A percentile compares a stretch with the other conserved stretches of the same genome.
Conservation (phyloP, 2,113 vertebrate genomes). For the Hemibagrus wyckioides region DNA sequence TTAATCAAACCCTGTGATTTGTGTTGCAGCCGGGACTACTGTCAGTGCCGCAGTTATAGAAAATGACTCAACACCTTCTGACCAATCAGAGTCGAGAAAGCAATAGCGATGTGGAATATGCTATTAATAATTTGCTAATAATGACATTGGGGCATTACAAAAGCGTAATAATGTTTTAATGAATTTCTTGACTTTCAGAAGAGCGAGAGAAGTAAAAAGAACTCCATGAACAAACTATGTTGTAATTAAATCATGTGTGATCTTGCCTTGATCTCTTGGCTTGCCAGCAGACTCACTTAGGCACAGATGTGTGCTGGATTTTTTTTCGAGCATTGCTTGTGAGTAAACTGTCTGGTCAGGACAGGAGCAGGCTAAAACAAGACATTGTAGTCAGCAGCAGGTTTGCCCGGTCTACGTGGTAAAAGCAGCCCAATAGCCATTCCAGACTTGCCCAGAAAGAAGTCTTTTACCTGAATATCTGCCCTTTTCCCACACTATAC, state of each 20-base stretch:
- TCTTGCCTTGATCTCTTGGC: neutral
- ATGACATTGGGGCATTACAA: neutral
- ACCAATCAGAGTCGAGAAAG: neutral
- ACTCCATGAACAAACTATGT: neutral
- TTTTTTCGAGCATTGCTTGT: neutral
- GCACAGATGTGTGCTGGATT: neutral
- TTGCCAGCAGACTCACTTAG: neutral
- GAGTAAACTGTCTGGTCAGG: neutral
- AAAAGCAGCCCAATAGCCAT: neutral
- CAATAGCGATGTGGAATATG: neutral
- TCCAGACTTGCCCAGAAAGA: constrained; percentile 13
- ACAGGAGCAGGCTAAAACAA: neutral
- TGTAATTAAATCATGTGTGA: neutral
- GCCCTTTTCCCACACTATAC: neutral
- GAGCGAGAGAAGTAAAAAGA: neutral
- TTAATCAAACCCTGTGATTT: neutral
- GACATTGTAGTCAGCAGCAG: neutral
- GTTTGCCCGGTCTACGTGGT: neutral
- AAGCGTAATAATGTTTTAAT: neutral
- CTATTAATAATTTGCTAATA: neutral
- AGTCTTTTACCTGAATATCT: neutral
- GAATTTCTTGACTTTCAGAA: neutral
- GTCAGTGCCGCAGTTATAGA: neutral
- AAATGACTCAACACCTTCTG: neutral
- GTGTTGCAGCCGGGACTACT: neutral